These are phyloP conservation scores for Ashinkailepas kermadecensis DNA, from an alignment of 2,888 invertebrate species.

Conservation along the genomic window DNA sequence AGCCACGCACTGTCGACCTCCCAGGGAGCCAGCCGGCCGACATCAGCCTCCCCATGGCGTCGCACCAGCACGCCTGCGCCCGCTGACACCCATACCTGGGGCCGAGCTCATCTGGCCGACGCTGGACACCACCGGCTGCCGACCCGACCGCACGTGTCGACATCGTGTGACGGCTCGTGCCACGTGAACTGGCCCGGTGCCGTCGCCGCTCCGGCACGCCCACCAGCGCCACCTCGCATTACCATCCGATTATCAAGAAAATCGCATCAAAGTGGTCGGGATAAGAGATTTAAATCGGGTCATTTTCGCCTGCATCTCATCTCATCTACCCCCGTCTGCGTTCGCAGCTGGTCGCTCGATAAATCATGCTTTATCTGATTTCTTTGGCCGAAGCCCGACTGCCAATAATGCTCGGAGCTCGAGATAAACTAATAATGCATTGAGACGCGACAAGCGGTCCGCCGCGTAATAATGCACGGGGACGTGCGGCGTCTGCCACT, in stretches of 20 bases:
- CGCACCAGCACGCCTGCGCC: no score
- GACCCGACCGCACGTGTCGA: no score
- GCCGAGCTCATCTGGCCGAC: no score
- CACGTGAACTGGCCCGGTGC: neutral
- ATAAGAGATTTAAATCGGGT: conserved; percentile 22
- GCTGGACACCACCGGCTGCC: no score
- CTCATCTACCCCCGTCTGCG: conserved; percentile 6
- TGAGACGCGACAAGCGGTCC: conserved; percentile 9
- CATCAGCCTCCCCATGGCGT: neutral
- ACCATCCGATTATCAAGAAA: conserved; percentile 17
- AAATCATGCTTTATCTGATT: conserved; percentile 13
- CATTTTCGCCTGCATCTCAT: conserved; percentile 17
- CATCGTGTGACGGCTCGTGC: neutral
- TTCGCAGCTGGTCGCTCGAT: neutral
- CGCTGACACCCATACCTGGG: no score
- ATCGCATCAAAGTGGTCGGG: conserved; percentile 10
- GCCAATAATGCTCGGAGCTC: neutral
- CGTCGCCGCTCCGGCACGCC: neutral
- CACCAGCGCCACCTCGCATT: neutral
- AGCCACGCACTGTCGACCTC: neutral
- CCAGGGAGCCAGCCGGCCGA: neutral
- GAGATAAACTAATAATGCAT: conserved; percentile 22
- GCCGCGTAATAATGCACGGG: neutral
- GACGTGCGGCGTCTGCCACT: no score
- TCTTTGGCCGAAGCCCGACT: neutral